Percentiles rank a stretch among this genome's conserved stretches.
Evolutionary conservation across 2,888 invertebrate genomes (phyloP).

Genomic region (Leuctra nigra): DNA sequence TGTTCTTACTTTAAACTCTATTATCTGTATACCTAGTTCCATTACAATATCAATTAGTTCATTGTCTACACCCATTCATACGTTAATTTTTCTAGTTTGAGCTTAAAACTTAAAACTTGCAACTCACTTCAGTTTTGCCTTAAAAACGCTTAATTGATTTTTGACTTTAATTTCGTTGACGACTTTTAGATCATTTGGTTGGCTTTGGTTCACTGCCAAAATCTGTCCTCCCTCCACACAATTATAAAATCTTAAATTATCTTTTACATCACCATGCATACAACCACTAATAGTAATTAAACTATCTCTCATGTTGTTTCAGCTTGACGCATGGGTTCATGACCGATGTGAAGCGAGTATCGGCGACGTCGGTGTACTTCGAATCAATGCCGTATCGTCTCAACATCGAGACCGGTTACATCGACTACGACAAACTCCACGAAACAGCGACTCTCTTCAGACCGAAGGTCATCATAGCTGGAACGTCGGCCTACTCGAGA

Average conservation of each 20-base stretch:
- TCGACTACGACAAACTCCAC: slow-evolving; percentile 50
- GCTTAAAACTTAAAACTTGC: too few relatives aligned
- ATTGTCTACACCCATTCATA: too few relatives aligned
- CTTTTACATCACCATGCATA: not conserved
- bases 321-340: slow-evolving; percentile 44
- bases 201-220: not conserved
- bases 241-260: not conserved
- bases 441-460: slow-evolving; percentile 46
- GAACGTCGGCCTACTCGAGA: slow-evolving; percentile 44
- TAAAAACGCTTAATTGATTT: too few relatives aligned
- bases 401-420: slow-evolving; percentile 46
- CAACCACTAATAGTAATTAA: not conserved
- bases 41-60: too few relatives aligned
- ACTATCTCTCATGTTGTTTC: too few relatives aligned
- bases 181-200: not conserved
- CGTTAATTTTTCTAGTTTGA: too few relatives aligned
- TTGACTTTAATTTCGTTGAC: too few relatives aligned
- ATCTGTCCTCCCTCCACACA: not conserved
- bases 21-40: too few relatives aligned
- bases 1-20: too few relatives aligned
- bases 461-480: slow-evolving; percentile 51
- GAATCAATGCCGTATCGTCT: slow-evolving; percentile 54
- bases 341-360: slow-evolving; percentile 48
- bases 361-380: slow-evolving; percentile 53
- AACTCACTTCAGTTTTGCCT: too few relatives aligned